Base-by-base conservation (phyloP, 2,113 vertebrate genomes). In the Butorides virescens region DNA sequence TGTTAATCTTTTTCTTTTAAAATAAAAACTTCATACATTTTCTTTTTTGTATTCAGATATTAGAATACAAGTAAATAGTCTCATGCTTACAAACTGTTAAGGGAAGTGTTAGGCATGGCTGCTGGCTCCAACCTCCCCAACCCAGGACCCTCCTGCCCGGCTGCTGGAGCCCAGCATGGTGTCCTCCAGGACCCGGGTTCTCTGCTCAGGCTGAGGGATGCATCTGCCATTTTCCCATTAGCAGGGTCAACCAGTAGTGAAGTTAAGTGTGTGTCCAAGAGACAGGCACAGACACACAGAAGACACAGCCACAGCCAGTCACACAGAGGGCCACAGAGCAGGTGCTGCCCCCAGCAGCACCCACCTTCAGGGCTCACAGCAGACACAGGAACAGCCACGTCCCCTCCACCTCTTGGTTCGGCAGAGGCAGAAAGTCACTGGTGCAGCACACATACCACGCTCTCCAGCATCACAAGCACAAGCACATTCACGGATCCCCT, bases 401-500 rank as follows among this genome's bases (percentile, higher is more conserved):
- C 46, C 22, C 13, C 34, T 59, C 58, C 58, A 36, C 14, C 4
- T 59, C 37, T 21, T 15, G 36, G 44, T 36, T 34, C 46, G 12
- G 15, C 73, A 52, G 58, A 72, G 73, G 50, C 36, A 63, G 47
- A 55, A 63, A 11, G 27, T 71, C 66, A 71, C 66, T n/a, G 5
- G 55, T 23, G 18, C 66, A n/a, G 34, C 37, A 20, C 49, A 56
- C 11, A 23, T 14, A 23, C n/a, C 22, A 10, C 30, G 5, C 42
- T 65, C 15, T 4, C 18, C 32, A 19, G 20, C 11, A 36, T 59
- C 52, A 47, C 58, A 37, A 11, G 15, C 49, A 34, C 34, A 19
- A 0, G 1, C n/a, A 15, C 4, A 6, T 42, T 77, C 1, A 0
- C 1, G 1, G 17, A 27, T 71, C 6, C 6, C n/a, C 13, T 6